phyloP scores from a whole-genome alignment of 2,797 vertebrate species.

The Saxicola maurus region DNA sequence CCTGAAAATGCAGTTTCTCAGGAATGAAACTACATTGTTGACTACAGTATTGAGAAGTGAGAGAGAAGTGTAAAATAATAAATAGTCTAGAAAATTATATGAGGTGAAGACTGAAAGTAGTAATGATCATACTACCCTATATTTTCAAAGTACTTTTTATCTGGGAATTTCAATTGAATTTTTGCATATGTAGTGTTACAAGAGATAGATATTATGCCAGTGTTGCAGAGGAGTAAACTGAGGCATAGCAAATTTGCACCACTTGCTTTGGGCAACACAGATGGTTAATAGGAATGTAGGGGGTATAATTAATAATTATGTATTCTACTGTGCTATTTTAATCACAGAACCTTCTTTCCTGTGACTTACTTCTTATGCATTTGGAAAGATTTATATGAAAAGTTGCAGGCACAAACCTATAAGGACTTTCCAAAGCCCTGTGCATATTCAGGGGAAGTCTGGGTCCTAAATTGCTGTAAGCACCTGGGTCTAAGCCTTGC shows the following conservation, averaged over 20 bases:
- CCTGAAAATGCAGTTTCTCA: neutral
- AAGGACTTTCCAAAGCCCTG: neutral
- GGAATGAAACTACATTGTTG: conserved; percentile 2
- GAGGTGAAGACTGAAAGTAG: neutral
- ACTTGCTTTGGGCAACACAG: conserved; percentile 10
- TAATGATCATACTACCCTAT: neutral
- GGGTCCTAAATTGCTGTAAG: neutral
- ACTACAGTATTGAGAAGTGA: neutral
- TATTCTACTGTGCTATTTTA: conserved; percentile 2
- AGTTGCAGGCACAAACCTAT: neutral
- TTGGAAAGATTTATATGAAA: neutral
- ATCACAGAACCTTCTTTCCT: neutral
- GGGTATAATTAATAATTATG: conserved; percentile 16
- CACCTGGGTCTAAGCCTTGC: neutral
- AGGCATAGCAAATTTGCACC: neutral
- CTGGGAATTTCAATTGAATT: neutral
- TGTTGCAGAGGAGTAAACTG: conserved; percentile 8
- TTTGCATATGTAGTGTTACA: neutral
- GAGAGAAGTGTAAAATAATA: conserved; percentile 7
- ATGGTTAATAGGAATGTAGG: neutral
- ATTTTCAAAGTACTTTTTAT: neutral
- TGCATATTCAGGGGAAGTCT: neutral
- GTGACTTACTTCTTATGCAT: neutral
- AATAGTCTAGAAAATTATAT: conserved; percentile 2
- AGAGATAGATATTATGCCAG: neutral